Evolutionary conservation across 2,113 vertebrate genomes (phyloP).

Genomic region (Chunga burmeisteri): DNA sequence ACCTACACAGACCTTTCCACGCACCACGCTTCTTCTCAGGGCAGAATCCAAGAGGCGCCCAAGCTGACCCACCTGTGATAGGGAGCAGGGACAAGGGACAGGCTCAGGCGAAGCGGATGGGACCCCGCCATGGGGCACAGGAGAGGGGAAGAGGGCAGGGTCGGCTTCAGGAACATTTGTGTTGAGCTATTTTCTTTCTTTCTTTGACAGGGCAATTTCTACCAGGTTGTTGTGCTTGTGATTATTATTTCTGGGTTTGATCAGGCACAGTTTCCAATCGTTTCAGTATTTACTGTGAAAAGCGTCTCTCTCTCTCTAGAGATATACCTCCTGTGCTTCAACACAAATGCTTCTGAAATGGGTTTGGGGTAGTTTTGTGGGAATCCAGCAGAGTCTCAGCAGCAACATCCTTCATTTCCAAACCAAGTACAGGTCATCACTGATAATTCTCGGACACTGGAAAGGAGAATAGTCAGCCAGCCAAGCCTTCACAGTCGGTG

Average conservation of each 20-base stretch:
- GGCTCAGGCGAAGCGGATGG: background rate
- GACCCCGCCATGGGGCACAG: background rate
- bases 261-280: background rate
- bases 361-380: background rate
- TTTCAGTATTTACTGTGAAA: background rate
- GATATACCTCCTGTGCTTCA: background rate
- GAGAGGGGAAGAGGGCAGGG: background rate
- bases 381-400: background rate
- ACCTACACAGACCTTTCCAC: slow-evolving; percentile 94
- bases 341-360: background rate
- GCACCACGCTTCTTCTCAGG: slow-evolving; percentile 94
- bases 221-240: background rate
- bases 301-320: background rate
- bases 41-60: slow-evolving; percentile 99
- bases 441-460: fast-evolving
- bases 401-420: background rate
- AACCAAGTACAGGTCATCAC: fast-evolving
- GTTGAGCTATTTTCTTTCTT: background rate
- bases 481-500: background rate
- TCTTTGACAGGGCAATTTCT: background rate
- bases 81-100: background rate
- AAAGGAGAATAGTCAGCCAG: background rate
- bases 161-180: background rate
- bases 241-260: background rate
- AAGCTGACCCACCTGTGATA: slow-evolving; percentile 99